Evolutionary conservation across 2,888 invertebrate species (phyloP).

Genomic region (Zaprionus lineosus): DNA sequence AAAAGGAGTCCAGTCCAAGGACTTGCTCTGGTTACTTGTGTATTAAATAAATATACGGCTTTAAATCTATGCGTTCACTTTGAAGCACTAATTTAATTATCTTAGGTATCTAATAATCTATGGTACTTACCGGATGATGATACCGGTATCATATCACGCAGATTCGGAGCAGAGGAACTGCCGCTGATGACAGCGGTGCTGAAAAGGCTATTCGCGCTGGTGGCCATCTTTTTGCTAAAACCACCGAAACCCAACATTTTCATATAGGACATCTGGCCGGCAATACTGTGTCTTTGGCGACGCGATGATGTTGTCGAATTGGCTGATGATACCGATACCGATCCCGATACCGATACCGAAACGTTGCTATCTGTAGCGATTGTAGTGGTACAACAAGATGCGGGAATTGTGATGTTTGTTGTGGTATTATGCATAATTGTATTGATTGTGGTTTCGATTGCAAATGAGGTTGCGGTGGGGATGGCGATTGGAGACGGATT

Average conservation of each 20-base stretch:
- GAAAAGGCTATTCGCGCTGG: conserved; percentile 93
- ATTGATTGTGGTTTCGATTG: conserved; percentile 33
- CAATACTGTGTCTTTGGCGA: conserved; percentile 97
- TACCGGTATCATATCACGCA: conserved; percentile 92
- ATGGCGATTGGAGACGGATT: no score
- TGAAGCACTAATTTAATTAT: no score
- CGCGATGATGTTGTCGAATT: conserved; percentile 84
- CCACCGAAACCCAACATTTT: conserved; percentile 92
- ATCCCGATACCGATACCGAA: conserved; percentile 70
- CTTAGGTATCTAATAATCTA: no score
- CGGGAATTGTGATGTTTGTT: conserved; percentile 46
- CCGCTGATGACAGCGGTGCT: conserved; percentile 98
- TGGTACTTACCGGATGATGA: conserved; percentile 88
- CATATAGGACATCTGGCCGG: conserved; percentile 97
- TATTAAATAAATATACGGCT: no score
- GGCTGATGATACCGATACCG: conserved; percentile 79
- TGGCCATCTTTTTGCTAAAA: conserved; percentile 87
- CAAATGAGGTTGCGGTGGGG: conserved; percentile 32
- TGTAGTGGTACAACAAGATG: conserved; percentile 74
- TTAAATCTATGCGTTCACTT: no score
- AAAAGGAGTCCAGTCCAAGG: no score
- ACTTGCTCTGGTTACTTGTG: no score
- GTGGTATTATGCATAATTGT: conserved; percentile 39
- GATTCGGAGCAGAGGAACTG: conserved; percentile 95
- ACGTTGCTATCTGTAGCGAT: conserved; percentile 80